These are phyloP conservation scores for Teleogryllus occipitalis DNA, from an alignment of 1,140 invertebrate genomes.

Conservation along the genomic window DNA sequence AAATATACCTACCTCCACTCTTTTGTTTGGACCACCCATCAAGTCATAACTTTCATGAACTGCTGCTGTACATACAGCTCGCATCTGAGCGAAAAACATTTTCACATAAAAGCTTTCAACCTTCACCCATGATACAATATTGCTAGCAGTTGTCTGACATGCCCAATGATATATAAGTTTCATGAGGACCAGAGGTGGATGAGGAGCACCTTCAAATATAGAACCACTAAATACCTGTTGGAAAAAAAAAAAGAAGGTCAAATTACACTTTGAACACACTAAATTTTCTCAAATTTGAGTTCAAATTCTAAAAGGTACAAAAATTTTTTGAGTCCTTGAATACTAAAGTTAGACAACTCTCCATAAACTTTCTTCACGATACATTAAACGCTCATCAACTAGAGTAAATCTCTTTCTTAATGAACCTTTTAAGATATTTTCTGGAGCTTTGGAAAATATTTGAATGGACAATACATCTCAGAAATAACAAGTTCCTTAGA, in stretches of 20 bases:
- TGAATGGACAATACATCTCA: too few relatives aligned
- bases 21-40: slow-evolving; percentile 57
- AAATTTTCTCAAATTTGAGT: too few relatives aligned
- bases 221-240: slow-evolving; percentile 63
- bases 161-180: slow-evolving; percentile 86
- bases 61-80: slow-evolving; percentile 67
- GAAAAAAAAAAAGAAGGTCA: not conserved
- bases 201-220: slow-evolving; percentile 72
- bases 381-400: too few relatives aligned
- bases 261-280: too few relatives aligned
- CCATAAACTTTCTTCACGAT: too few relatives aligned
- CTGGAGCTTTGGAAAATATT: too few relatives aligned
- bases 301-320: too few relatives aligned
- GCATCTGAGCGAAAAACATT: slow-evolving; percentile 67
- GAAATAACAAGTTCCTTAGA: too few relatives aligned
- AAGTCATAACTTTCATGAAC: slow-evolving; percentile 62
- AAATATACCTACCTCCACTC: slow-evolving; percentile 46
- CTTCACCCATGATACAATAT: slow-evolving; percentile 82
- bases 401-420: too few relatives aligned
- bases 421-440: too few relatives aligned
- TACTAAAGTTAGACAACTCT: too few relatives aligned
- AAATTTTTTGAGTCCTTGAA: too few relatives aligned
- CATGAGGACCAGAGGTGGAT: slow-evolving; percentile 66
- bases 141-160: slow-evolving; percentile 78
- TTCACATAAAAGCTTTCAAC: slow-evolving; percentile 67